Evolutionary conservation across 2,888 invertebrate species (phyloP), one percentile per base, ranked within the genome.

Genomic region (Melangyna quadrimaculata): DNA sequence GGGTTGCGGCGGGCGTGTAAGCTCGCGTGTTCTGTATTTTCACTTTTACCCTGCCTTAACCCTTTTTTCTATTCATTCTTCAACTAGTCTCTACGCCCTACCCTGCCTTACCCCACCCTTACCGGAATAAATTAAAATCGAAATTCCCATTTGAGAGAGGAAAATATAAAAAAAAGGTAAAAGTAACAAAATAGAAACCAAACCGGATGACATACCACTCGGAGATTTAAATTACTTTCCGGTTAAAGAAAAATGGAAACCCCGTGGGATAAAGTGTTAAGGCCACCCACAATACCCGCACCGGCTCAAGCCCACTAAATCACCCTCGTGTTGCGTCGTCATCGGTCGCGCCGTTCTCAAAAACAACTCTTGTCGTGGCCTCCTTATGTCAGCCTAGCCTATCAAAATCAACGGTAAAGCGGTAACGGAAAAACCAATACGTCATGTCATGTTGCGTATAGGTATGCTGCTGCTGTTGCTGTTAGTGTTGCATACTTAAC

Each of bases 221-320:
- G 73, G 43, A 51, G 81, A 86, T 86, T 81, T 86, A 80, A 86
- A 86, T 86, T 86, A 86, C 77, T 86, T 81, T 86, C 81, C 81
- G 81, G 77, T 72, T 77, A 57, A 67, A 55, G 77, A 77, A 72
- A 72, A 84, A 79, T 79, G 67, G 63, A 86, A 81, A 81, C 65
- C 86, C 77, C 81, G 69, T 55, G 73, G 69, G 81, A 72, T 78
- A 70, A 74, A 86, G 77, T 73, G 55, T 57, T 65, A 45, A 73
- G 70, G 55, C 57, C 72, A 86, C 75, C 80, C 53, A 55, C 65
- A 43, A 45, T 55, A 45, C 45, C 55, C 43, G 14, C n/a, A 19
- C 40, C 27, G 19, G 22, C 19, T 55, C 27, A 5, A 12, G 22
- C 27, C 55, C 17, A 17, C 61, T 67, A 10, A 67, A 14, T 63